These are phyloP conservation scores for Himantopus leucocephalus DNA, from an alignment of 2,113 vertebrate genomes.

Conservation along the genomic window DNA sequence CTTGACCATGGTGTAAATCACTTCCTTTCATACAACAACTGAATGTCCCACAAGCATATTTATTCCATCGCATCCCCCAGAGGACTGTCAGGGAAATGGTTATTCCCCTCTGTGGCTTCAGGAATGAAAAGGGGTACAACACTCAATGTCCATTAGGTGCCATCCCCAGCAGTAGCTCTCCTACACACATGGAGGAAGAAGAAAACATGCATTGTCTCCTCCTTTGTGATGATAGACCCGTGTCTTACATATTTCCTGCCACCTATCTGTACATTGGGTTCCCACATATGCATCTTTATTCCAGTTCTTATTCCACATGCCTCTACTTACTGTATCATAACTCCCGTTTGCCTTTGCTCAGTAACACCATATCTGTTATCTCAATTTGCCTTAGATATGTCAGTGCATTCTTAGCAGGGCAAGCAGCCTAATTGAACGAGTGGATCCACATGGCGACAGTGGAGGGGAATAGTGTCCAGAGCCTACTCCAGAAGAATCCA, in stretches of 20 bases:
- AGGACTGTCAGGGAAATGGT: neutral
- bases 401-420: neutral
- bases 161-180: neutral
- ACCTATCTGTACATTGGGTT: neutral
- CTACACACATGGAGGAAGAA: neutral
- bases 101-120: neutral
- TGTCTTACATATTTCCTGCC: neutral
- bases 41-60: neutral
- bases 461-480: neutral
- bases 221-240: neutral
- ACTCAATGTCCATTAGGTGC: neutral
- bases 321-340: neutral
- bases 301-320: neutral
- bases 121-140: neutral
- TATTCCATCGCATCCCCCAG: neutral
- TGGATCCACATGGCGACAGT: rapidly evolving
- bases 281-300: neutral
- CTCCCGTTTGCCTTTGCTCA: neutral
- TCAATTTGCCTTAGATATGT: neutral
- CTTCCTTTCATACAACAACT: neutral
- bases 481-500: neutral
- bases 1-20: neutral
- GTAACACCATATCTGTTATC: neutral
- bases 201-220: neutral
- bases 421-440: neutral